Percentiles rank a stretch among this genome's conserved stretches.
phyloP scores from a whole-genome alignment of 2,888 invertebrate genomes.

The Nemoura dubitans region DNA sequence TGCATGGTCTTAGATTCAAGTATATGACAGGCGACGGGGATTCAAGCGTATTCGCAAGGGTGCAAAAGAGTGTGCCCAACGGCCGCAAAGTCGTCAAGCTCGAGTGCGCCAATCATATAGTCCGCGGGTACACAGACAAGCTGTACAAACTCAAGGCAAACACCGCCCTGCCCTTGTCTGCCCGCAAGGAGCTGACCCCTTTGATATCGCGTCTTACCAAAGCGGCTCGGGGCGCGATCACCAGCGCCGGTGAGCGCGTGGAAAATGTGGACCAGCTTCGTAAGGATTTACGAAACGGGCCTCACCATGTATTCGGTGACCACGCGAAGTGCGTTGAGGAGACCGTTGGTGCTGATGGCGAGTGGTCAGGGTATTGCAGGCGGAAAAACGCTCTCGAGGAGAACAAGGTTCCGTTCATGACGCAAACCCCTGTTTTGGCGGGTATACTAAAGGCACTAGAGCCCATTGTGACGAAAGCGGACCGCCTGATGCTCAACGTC shows the following conservation, averaged over 20 bases:
- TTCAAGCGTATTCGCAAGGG: slow-evolving; percentile 46
- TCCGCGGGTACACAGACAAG: slow-evolving; percentile 44
- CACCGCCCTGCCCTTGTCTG: not conserved
- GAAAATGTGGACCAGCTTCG: slow-evolving; percentile 31
- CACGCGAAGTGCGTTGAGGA: slow-evolving; percentile 38
- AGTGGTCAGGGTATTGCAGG: slow-evolving; percentile 29
- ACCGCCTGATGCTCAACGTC: slow-evolving; percentile 35
- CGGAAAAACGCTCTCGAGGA: slow-evolving; percentile 34
- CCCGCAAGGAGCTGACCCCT: not conserved
- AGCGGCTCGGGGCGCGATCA: slow-evolving; percentile 42
- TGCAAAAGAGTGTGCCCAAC: slow-evolving; percentile 44
- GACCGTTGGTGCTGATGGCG: not conserved
- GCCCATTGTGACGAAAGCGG: slow-evolving; percentile 38
- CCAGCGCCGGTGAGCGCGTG: not conserved
- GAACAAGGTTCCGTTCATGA: slow-evolving; percentile 1
- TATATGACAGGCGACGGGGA: slow-evolving; percentile 51
- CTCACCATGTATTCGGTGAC: slow-evolving; percentile 44
- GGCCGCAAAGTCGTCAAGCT: slow-evolving; percentile 48
- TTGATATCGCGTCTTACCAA: slow-evolving; percentile 29
- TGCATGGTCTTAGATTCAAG: slow-evolving; percentile 48
- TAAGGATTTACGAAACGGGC: slow-evolving; percentile 40
- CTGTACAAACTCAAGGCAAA: slow-evolving; percentile 33
- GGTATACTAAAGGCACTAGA: slow-evolving; percentile 1
- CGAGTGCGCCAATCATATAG: slow-evolving; percentile 50
- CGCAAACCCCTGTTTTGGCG: slow-evolving; percentile 14